Evolutionary conservation across 2,888 invertebrate genomes (phyloP).

Genomic region (Napeogenes sylphis): DNA sequence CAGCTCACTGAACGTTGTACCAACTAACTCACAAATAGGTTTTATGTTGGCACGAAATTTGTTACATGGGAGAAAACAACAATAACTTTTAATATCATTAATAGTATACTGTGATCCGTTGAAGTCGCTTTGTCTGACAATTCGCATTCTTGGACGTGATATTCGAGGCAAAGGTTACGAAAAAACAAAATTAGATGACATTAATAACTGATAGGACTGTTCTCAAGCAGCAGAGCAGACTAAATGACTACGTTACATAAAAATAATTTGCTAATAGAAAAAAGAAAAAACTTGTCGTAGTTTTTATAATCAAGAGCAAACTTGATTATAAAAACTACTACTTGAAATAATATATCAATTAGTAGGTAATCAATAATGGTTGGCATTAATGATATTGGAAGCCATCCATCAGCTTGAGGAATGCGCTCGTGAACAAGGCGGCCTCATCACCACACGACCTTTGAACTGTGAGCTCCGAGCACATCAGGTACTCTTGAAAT

Average conservation of each 20-base stretch:
- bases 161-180: slow-evolving; percentile 70
- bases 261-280: too few species aligned
- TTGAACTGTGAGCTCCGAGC: slow-evolving; percentile 85
- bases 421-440: slow-evolving; percentile 85
- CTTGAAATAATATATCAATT: neutral
- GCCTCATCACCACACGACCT: slow-evolving; percentile 86
- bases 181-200: slow-evolving; percentile 26
- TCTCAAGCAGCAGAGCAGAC: neutral
- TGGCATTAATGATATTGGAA: slow-evolving; percentile 85
- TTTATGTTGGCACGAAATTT: slow-evolving; percentile 45
- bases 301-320: too few species aligned
- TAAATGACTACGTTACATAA: neutral
- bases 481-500: slow-evolving; percentile 87
- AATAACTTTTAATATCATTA: slow-evolving; percentile 46
- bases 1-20: slow-evolving; percentile 39
- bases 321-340: too few species aligned
- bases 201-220: slow-evolving; percentile 8
- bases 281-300: too few species aligned
- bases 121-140: slow-evolving; percentile 41
- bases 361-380: slow-evolving; percentile 12
- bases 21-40: slow-evolving; percentile 30
- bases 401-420: slow-evolving; percentile 85
- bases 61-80: slow-evolving; percentile 39
- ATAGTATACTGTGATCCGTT: slow-evolving; percentile 36
- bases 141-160: slow-evolving; percentile 63